Conservation (phyloP, 2,797 vertebrate species). For the Balearica regulorum region DNA sequence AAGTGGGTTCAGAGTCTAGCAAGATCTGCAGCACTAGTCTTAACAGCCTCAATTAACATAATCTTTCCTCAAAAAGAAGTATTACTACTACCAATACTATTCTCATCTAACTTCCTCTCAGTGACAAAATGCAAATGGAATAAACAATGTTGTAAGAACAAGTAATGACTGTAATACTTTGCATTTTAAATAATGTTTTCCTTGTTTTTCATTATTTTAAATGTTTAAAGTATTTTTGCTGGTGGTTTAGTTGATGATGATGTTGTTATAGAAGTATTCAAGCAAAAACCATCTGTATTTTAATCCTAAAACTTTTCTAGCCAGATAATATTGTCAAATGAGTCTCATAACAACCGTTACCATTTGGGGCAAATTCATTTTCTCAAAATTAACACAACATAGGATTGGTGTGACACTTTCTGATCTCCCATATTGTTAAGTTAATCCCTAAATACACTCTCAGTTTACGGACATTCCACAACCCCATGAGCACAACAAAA, state of each 20-base stretch:
- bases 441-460: not conserved
- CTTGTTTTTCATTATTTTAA: not conserved
- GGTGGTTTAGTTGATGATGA: not conserved
- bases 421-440: not conserved
- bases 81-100: not conserved
- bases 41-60: not conserved
- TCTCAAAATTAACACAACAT: not conserved
- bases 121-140: not conserved
- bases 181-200: not conserved
- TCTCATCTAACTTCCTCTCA: not conserved
- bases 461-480: not conserved
- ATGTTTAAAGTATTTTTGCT: not conserved
- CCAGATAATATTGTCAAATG: not conserved
- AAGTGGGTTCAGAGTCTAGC: not conserved
- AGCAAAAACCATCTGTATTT: not conserved
- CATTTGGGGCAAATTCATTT: not conserved
- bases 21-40: not conserved
- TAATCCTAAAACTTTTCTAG: not conserved
- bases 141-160: not conserved
- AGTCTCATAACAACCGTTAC: not conserved
- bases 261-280: not conserved
- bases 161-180: not conserved
- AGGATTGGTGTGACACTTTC: not conserved
- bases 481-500: not conserved
- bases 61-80: not conserved